These are phyloP conservation scores for Fulmarus glacialis DNA, from an alignment of 2,113 vertebrate species.

Conservation along the genomic window DNA sequence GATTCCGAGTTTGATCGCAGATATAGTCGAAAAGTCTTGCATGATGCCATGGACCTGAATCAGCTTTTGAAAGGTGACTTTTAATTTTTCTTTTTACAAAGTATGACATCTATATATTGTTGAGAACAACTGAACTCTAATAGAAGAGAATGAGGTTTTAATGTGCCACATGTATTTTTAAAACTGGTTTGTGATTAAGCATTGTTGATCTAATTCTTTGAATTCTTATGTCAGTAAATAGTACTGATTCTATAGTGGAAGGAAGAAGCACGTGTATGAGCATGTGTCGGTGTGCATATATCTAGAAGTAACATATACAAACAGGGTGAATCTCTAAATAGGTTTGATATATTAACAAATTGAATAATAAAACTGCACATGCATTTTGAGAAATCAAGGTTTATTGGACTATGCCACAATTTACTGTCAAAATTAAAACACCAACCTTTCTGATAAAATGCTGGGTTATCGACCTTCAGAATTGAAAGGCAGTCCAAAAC, in stretches of 20 bases:
- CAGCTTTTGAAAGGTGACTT: conserved; percentile 82
- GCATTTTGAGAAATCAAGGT: neutral
- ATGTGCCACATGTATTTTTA: neutral
- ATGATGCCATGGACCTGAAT: conserved; percentile 83
- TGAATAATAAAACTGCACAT: neutral
- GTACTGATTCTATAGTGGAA: neutral
- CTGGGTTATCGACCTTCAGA: neutral
- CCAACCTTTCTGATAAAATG: neutral
- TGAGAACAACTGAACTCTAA: neutral
- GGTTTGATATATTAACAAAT: neutral
- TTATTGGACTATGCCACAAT: neutral
- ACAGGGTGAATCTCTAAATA: neutral
- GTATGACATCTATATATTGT: neutral
- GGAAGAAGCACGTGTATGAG: neutral
- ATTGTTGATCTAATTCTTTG: neutral
- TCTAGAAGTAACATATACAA: neutral
- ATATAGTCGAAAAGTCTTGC: conserved; percentile 71
- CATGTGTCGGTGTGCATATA: neutral
- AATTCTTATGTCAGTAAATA: neutral
- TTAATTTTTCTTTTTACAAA: neutral
- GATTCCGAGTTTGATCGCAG: conserved; percentile 69
- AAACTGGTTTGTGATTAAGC: neutral
- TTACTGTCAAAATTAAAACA: neutral
- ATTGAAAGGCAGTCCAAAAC: neutral
- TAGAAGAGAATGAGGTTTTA: neutral